phyloP scores from a whole-genome alignment of 2,888 invertebrate species.

The Subacronicta megacephala region DNA sequence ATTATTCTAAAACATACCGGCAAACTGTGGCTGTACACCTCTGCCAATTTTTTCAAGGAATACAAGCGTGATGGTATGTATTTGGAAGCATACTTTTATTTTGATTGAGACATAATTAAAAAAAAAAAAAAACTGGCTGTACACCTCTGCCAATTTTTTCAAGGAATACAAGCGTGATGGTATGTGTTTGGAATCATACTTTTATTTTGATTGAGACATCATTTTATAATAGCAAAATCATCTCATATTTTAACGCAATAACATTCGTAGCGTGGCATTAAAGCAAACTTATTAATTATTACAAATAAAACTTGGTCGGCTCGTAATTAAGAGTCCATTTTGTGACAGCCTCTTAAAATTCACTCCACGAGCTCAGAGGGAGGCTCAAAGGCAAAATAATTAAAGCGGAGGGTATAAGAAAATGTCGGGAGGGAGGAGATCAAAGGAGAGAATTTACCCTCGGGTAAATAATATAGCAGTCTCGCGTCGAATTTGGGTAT shows the following conservation, averaged over 20 bases:
- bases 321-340: constrained; percentile 88
- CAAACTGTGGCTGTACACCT: too few relatives aligned
- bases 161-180: too few relatives aligned
- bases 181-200: too few relatives aligned
- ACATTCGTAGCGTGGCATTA: constrained; percentile 56
- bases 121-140: too few relatives aligned
- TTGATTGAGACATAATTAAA: too few relatives aligned
- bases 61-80: too few relatives aligned
- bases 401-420: constrained; percentile 85
- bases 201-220: too few relatives aligned
- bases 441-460: constrained; percentile 83
- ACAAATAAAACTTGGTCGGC: constrained; percentile 79
- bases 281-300: constrained; percentile 82
- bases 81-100: too few relatives aligned
- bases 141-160: too few relatives aligned
- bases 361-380: constrained; percentile 77
- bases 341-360: constrained; percentile 87
- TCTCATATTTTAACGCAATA: constrained; percentile 50
- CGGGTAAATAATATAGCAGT: constrained; percentile 78
- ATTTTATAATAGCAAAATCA: too few relatives aligned
- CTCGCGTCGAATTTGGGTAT: constrained; percentile 72
- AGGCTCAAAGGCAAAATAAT: constrained; percentile 87
- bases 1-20: too few relatives aligned
- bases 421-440: constrained; percentile 80
- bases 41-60: too few relatives aligned